Percentiles rank a stretch among this genome's conserved stretches.
These are phyloP conservation scores for Synergus umbraculus DNA, from an alignment of 2,888 invertebrate genomes.

Conservation along the genomic window DNA sequence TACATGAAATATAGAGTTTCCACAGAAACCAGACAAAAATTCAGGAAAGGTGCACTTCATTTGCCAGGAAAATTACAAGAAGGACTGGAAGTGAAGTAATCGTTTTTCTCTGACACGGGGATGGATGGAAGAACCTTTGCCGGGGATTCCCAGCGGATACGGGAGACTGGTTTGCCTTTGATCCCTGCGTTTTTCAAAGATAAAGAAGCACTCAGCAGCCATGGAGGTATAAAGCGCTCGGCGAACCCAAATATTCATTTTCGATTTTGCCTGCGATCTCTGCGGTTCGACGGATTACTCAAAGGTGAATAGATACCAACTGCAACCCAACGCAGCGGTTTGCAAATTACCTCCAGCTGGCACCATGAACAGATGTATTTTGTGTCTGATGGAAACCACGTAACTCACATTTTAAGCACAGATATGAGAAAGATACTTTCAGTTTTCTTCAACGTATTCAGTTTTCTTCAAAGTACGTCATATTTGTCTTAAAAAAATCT, in stretches of 20 bases:
- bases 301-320: background rate
- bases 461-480: no score
- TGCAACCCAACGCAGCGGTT: background rate
- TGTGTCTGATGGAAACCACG: background rate
- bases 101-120: slow-evolving; percentile 32
- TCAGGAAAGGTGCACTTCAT: background rate
- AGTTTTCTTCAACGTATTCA: slow-evolving; percentile 1
- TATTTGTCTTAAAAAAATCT: slow-evolving; percentile 19
- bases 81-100: slow-evolving; percentile 27
- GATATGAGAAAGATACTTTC: background rate
- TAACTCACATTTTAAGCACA: background rate
- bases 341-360: background rate
- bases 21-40: background rate
- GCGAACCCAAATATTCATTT: slow-evolving; percentile 26
- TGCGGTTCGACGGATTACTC: background rate
- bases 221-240: slow-evolving; percentile 7
- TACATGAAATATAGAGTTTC: background rate
- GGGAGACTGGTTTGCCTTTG: slow-evolving; percentile 29
- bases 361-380: slow-evolving; percentile 1
- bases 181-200: slow-evolving; percentile 31
- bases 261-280: background rate
- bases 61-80: slow-evolving; percentile 24
- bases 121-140: slow-evolving; percentile 10
- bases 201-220: slow-evolving; percentile 29
- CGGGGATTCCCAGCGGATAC: slow-evolving; percentile 22